Base-by-base conservation (phyloP, 2,113 vertebrate genomes). In the Syngnathus typhle region DNA sequence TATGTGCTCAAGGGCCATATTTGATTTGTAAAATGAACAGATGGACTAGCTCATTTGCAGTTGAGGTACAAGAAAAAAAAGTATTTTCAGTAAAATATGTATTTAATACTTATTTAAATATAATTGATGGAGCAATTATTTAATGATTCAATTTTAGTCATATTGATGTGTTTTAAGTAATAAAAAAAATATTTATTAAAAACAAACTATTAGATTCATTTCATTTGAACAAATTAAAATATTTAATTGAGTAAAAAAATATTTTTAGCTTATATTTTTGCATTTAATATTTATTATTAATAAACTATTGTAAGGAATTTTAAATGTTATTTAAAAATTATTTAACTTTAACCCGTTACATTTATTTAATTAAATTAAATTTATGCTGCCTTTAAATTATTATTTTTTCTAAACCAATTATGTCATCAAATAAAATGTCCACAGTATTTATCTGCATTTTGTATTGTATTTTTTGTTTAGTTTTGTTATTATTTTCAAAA, bases 11-110 rank as follows among this genome's bases (percentile, higher is more conserved):
- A 36, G 27, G 55, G 55, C 7, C 12, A 58, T 7, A 36, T 58
- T 36, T 32, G 49, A 9, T 21, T 21, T 52, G 9, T 7, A 52
- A 52, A 21, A 52, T 21, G 7, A 52, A 52, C 19, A 21, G 0
- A 18, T n/a, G 19, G n/a, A 38, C 12, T 8, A n/a, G 38, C 27
- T 58, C 55, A 58, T 58, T 56, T 16, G 27, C 9, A 18, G 15
- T 5, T 6, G 12, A 23, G 52, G 15, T 7, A 5, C 27, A 62
- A 41, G 74, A 70, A 77, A 49, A 59, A 76, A 7, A 13, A 15
- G 5, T 47, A 47, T 47, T 47, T 47, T 47, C 1, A 6, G 15
- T 47, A 18, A 18, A 47, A 51, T 51, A 49, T 49, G 1, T 49
- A 49, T 49, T 19, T n/a, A 49, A 47, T 6, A 16, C 13, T 16